Conservation (phyloP, 1,140 invertebrate genomes). For the Calephelis nemesis region DNA sequence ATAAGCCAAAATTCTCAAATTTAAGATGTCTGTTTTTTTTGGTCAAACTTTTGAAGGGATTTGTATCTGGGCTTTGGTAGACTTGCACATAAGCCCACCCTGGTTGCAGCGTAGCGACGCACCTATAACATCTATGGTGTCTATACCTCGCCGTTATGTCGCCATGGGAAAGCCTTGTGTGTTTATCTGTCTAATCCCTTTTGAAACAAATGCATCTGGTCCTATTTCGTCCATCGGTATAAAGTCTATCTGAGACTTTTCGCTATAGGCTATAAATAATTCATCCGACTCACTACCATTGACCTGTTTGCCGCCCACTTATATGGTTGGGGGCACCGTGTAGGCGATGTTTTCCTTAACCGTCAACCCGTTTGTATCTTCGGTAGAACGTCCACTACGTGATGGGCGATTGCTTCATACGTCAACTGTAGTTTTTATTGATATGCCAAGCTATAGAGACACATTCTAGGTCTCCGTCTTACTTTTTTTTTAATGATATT, state of each 20-base stretch:
- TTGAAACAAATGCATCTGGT: too few relatives aligned
- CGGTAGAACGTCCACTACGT: neutral
- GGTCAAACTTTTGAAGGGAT: too few relatives aligned
- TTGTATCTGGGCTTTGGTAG: too few relatives aligned
- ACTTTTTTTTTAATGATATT: neutral
- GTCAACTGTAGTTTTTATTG: neutral
- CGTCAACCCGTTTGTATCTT: conserved; percentile 6
- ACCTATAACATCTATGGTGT: too few relatives aligned
- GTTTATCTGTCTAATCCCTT: too few relatives aligned
- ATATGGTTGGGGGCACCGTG: conserved; percentile 7
- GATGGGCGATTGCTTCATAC: neutral
- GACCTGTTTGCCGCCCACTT: conserved; percentile 11
- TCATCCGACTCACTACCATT: conserved; percentile 17
- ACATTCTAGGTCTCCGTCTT: neutral
- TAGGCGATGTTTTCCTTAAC: conserved; percentile 15
- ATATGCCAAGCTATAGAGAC: neutral
- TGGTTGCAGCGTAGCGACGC: too few relatives aligned
- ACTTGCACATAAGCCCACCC: too few relatives aligned
- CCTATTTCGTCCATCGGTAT: neutral
- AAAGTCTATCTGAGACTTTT: conserved; percentile 8
- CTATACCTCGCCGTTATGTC: too few relatives aligned
- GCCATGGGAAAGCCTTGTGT: too few relatives aligned
- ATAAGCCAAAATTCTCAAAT: too few relatives aligned
- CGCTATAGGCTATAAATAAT: conserved; percentile 14
- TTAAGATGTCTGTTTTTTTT: too few relatives aligned